phyloP scores from a whole-genome alignment of 1,140 invertebrate species.

The Trichonephila inaurata region DNA sequence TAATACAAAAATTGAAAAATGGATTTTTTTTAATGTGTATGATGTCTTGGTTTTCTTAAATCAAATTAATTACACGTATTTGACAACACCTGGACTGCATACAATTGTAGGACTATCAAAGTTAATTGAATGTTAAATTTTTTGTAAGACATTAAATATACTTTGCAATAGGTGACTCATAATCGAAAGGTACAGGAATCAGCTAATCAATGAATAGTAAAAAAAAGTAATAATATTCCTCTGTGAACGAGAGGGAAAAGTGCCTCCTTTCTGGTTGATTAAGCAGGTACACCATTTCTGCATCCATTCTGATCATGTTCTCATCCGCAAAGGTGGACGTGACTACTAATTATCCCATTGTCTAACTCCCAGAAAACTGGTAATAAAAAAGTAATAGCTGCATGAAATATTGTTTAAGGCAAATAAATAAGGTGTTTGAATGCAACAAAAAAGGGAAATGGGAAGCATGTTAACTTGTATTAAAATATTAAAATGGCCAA shows the following conservation, averaged over 20 bases:
- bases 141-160: no score
- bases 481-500: slow-evolving; percentile 7
- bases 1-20: no score
- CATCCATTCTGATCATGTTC: slow-evolving; percentile 11
- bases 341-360: slow-evolving; percentile 34
- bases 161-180: not conserved
- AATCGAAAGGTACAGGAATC: not conserved
- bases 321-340: not conserved
- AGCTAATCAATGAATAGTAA: not conserved
- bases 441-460: not conserved
- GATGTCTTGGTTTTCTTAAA: no score
- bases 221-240: not conserved
- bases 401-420: not conserved
- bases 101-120: no score
- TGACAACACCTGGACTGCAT: no score
- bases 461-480: not conserved
- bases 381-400: not conserved
- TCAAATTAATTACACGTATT: no score
- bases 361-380: not conserved
- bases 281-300: slow-evolving; percentile 3
- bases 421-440: slow-evolving; percentile 9
- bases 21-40: no score
- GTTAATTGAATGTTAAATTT: no score
- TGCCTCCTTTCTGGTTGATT: slow-evolving; percentile 2
- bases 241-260: not conserved